A percentile compares a stretch with the other conserved stretches of the same genome.
phyloP scores from a whole-genome alignment of 1,140 invertebrate genomes.

The Platyscapa corneri region DNA sequence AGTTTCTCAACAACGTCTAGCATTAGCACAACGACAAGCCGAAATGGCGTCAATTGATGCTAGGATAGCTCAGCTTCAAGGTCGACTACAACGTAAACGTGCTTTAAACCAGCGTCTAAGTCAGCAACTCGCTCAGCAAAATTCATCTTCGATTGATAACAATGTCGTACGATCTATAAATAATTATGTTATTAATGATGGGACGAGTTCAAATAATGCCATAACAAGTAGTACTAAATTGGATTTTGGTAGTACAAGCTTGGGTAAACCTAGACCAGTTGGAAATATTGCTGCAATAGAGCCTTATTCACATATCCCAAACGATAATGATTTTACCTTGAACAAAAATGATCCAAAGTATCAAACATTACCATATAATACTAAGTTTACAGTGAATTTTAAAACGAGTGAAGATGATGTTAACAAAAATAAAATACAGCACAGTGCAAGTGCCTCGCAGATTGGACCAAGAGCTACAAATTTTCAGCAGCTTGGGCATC shows the following conservation, averaged over 20 bases:
- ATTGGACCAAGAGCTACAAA: conserved; percentile 63
- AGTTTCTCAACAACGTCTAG: conserved; percentile 89
- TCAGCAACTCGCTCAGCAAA: conserved; percentile 78
- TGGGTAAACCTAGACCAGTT: conserved; percentile 69
- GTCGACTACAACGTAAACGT: conserved; percentile 89
- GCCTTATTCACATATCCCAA: conserved; percentile 90
- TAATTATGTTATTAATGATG: conserved; percentile 8
- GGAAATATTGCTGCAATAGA: conserved; percentile 92
- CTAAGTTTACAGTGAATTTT: conserved; percentile 83
- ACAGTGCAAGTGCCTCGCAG: conserved; percentile 71
- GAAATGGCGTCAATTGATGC: conserved; percentile 94
- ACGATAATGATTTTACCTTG: conserved; percentile 78
- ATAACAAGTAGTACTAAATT: conserved; percentile 5
- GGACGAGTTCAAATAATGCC: conserved; percentile 13
- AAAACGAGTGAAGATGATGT: conserved; percentile 69
- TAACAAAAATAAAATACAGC: conserved; percentile 71
- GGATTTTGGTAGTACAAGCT: conserved; percentile 53
- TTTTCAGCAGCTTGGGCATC: conserved; percentile 68
- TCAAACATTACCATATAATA: conserved; percentile 93
- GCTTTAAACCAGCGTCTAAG: conserved; percentile 90
- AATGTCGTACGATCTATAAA: background rate
- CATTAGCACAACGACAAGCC: conserved; percentile 88
- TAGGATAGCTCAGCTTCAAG: conserved; percentile 93
- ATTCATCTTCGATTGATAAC: background rate
- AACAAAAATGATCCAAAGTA: conserved; percentile 94